Conservation (phyloP, 1,140 invertebrate genomes). For the Bombyx mandarina region DNA sequence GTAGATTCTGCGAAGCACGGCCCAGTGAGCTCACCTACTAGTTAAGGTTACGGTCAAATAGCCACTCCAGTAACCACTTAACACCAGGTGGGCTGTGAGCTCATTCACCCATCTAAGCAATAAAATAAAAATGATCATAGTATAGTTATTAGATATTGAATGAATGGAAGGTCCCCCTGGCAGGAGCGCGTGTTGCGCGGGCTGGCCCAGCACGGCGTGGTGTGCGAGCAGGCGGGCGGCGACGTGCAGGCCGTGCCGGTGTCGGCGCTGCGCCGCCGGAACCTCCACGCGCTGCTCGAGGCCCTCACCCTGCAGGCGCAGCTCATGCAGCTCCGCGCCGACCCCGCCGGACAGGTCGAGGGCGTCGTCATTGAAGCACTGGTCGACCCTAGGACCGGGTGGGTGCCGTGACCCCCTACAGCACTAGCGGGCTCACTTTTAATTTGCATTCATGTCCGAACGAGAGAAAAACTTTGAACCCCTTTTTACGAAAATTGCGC, state of each 20-base stretch:
- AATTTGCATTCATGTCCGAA: too few species aligned
- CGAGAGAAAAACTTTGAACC: too few species aligned
- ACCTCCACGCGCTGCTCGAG: constrained; percentile 87
- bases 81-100: too few species aligned
- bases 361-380: constrained; percentile 92
- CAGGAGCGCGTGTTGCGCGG: constrained; percentile 83
- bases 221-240: constrained; percentile 91
- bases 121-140: too few species aligned
- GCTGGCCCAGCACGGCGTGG: constrained; percentile 83
- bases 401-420: constrained; percentile 14
- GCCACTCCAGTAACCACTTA: too few species aligned
- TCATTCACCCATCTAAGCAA: too few species aligned
- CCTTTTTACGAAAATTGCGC: too few species aligned
- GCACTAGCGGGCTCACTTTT: too few species aligned
- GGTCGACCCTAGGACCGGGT: constrained; percentile 80
- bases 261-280: constrained; percentile 89
- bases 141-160: too few species aligned
- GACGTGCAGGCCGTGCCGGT: constrained; percentile 93
- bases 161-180: background rate
- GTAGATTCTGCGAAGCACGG: too few species aligned
- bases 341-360: constrained; percentile 88
- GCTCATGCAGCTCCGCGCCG: constrained; percentile 86
- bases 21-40: too few species aligned
- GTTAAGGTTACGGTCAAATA: too few species aligned
- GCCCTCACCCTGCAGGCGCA: constrained; percentile 90